phyloP scores from a whole-genome alignment of 2,888 invertebrate species.

The Drosophila ustulata region DNA sequence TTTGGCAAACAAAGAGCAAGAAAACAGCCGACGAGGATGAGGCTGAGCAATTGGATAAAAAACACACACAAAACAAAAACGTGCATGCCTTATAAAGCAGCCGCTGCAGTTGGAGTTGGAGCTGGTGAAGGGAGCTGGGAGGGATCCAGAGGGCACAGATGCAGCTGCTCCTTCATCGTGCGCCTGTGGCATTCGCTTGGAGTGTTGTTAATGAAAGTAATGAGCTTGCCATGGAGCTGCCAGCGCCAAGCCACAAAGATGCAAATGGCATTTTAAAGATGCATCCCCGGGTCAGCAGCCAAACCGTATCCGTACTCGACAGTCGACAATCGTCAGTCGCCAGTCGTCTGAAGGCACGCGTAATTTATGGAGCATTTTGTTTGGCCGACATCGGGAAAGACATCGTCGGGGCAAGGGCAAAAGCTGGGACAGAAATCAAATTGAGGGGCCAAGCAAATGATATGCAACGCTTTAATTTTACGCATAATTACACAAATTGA shows the following conservation, averaged over 20 bases:
- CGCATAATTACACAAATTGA: constrained; percentile 80
- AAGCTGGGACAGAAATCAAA: constrained; percentile 46
- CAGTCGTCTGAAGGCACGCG: constrained; percentile 59
- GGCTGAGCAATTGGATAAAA: constrained; percentile 31
- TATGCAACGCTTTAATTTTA: constrained; percentile 81
- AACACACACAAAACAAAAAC: constrained; percentile 53
- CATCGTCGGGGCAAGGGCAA: constrained; percentile 2
- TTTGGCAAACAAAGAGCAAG: constrained; percentile 69
- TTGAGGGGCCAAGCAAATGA: constrained; percentile 69
- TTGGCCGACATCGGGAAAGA: constrained; percentile 29
- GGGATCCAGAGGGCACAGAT: constrained; percentile 16
- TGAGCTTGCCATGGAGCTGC: constrained; percentile 69
- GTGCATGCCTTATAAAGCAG: constrained; percentile 76
- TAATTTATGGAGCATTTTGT: constrained; percentile 81
- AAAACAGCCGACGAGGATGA: constrained; percentile 24
- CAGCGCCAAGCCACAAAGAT: constrained; percentile 79
- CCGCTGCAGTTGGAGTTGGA: constrained; percentile 18
- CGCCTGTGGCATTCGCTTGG: constrained; percentile 63
- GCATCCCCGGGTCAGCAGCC: constrained; percentile 73
- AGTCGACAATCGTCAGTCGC: constrained; percentile 13
- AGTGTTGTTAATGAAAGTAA: constrained; percentile 82
- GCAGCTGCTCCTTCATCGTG: constrained; percentile 65
- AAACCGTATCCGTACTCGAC: background rate
- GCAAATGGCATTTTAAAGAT: constrained; percentile 84
- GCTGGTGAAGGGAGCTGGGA: background rate